A percentile compares a stretch with the other conserved stretches of the same genome.
These are phyloP conservation scores for Gopherus evgoodei DNA, from an alignment of 2,113 vertebrate genomes.

Conservation along the genomic window DNA sequence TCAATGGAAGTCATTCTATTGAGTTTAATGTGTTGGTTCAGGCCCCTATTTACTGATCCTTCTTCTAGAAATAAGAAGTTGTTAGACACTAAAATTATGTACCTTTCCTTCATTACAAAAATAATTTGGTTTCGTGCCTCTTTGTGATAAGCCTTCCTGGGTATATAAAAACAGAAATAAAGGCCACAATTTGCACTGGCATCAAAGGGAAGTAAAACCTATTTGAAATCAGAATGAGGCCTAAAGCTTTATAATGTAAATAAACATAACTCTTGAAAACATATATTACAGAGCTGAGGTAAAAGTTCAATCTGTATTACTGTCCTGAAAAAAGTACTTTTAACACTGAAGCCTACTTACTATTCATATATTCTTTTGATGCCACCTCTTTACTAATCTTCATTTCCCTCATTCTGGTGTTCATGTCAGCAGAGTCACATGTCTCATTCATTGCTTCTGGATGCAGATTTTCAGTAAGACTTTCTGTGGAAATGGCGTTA, in stretches of 20 bases:
- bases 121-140: not conserved
- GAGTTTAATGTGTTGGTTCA: not conserved
- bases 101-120: not conserved
- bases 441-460: not conserved
- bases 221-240: not conserved
- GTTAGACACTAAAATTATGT: not conserved
- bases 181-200: not conserved
- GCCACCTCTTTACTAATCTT: not conserved
- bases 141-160: not conserved
- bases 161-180: not conserved
- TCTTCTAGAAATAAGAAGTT: not conserved
- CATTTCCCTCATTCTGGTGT: not conserved
- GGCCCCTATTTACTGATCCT: not conserved
- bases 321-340: not conserved
- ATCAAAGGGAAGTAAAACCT: not conserved
- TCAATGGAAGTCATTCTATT: accelerated
- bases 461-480: not conserved
- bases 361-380: constrained; percentile 1
- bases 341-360: not conserved
- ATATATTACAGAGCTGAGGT: not conserved
- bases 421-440: not conserved
- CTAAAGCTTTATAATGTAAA: not conserved
- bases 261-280: not conserved
- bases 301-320: not conserved
- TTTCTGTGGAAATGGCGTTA: not conserved